Evolutionary conservation across 2,888 invertebrate genomes (phyloP), one percentile per base, ranked within the genome.

Genomic region (Harpalus rubripes): DNA sequence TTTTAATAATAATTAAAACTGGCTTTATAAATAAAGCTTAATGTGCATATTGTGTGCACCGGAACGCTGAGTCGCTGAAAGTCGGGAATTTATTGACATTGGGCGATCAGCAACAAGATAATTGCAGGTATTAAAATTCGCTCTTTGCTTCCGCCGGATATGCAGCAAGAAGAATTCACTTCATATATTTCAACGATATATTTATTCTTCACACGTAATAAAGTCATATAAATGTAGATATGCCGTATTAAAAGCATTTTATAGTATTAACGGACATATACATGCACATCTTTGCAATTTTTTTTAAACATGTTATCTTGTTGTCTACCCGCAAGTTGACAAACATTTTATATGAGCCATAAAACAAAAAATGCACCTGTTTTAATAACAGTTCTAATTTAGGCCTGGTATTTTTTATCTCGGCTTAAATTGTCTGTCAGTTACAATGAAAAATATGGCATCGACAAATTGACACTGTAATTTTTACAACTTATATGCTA

Each of bases 1-100:
- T 78, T 76, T 84, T 84, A 82, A 84, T 84, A 76, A 83, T 83
- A 84, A 84, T 84, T 84, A 84, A 84, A 84, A 15, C 44, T 44
- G 58, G 61, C 44, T 65, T 84, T 56, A 76, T 83, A 83, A 74
- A 83, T 83, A 72, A 83, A 72, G 41, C 83, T 74, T 84, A 84
- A 84, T 78, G 84, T 78, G 84, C 78, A 78, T 78, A 84, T 84
- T 84, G 84, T 84, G 76, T 84, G 84, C 84, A 84, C n/a, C 44
- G 74, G 76, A 74, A 41, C 74, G 74, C 76, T 52, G 44, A 22
- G n/a, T 63, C 63, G 84, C 78, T 84, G 84, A 84, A 84, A 84
- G 41, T 59, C 61, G 1, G 16, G 58, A 78, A 84, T 84, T 84
- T 84, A 84, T 84, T 65, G 61, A 78, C 65, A 84, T 76, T 63